Conservation (phyloP, 2,888 invertebrate genomes). For the Ligdia adustata region DNA sequence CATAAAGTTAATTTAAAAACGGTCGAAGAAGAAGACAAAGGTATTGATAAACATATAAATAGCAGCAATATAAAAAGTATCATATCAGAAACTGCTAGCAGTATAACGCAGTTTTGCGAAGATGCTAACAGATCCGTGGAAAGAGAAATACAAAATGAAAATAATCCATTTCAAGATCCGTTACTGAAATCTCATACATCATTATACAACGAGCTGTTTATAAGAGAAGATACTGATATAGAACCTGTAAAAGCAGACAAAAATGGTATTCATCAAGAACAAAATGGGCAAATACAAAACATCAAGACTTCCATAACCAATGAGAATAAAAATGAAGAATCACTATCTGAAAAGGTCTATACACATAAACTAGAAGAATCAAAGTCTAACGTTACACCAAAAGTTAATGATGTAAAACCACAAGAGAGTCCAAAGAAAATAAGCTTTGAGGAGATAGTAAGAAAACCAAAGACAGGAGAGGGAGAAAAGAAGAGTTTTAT, state of each 20-base stretch:
- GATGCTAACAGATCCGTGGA: conserved; percentile 10
- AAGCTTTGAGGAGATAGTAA: conserved; percentile 60
- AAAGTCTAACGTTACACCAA: conserved; percentile 7
- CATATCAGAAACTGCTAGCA: conserved; percentile 60
- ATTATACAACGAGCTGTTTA: conserved; percentile 25
- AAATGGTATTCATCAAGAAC: not conserved
- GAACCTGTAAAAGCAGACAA: not conserved
- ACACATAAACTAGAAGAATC: conserved; percentile 3
- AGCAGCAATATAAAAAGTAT: conserved; percentile 49
- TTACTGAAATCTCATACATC: not conserved
- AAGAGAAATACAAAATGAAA: not conserved
- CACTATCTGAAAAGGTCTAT: not conserved
- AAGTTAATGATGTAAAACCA: not conserved
- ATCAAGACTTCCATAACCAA: not conserved
- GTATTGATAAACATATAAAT: conserved; percentile 8
- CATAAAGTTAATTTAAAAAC: conserved; percentile 68
- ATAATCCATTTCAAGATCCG: conserved; percentile 12
- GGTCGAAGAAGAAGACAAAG: conserved; percentile 69
- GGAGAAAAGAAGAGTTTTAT: conserved; percentile 39
- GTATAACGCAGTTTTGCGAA: conserved; percentile 36
- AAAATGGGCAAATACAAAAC: not conserved
- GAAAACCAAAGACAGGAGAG: conserved; percentile 45
- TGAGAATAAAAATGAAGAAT: conserved; percentile 5
- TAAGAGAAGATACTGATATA: conserved; percentile 12
- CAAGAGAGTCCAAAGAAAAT: conserved; percentile 41